phyloP scores from a whole-genome alignment of 2,797 vertebrate genomes.

The Coilia nasus region DNA sequence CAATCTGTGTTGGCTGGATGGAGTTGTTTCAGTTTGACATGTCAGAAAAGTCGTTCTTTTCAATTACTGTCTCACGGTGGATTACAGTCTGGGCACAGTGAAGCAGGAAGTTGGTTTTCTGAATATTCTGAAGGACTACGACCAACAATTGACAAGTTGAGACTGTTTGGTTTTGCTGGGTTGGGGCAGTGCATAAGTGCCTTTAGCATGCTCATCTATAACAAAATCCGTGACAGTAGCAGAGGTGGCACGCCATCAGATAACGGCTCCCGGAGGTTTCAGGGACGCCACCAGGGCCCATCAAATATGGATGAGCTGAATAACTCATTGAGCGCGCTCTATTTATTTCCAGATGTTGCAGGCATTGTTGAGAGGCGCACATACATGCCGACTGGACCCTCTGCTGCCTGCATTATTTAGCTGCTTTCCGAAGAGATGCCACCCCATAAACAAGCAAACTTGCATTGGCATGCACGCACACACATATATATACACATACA shows the following conservation, averaged over 20 bases:
- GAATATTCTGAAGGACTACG: no score
- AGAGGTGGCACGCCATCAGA: conserved; percentile 28
- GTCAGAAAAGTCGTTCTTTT: no score
- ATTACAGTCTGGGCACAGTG: no score
- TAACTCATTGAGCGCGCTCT: conserved; percentile 49
- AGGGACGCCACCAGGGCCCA: conserved; percentile 38
- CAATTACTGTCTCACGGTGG: no score
- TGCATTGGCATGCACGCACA: conserved; percentile 7
- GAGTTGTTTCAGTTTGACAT: no score
- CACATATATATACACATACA: neutral
- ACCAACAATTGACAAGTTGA: no score
- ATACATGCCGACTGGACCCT: conserved; percentile 44
- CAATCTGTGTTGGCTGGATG: no score
- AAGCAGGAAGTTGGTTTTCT: no score
- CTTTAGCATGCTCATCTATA: neutral
- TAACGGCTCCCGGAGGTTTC: conserved; percentile 26
- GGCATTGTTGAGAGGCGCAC: conserved; percentile 46
- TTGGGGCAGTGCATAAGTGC: neutral
- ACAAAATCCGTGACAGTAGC: neutral
- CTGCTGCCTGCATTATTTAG: conserved; percentile 46
- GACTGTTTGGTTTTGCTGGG: no score
- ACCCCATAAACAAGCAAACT: conserved; percentile 8
- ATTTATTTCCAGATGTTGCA: conserved; percentile 55
- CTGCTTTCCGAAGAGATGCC: conserved; percentile 37
- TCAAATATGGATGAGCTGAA: conserved; percentile 51